Base-by-base conservation (phyloP, 2,113 vertebrate genomes). In the Eolophus roseicapilla region DNA sequence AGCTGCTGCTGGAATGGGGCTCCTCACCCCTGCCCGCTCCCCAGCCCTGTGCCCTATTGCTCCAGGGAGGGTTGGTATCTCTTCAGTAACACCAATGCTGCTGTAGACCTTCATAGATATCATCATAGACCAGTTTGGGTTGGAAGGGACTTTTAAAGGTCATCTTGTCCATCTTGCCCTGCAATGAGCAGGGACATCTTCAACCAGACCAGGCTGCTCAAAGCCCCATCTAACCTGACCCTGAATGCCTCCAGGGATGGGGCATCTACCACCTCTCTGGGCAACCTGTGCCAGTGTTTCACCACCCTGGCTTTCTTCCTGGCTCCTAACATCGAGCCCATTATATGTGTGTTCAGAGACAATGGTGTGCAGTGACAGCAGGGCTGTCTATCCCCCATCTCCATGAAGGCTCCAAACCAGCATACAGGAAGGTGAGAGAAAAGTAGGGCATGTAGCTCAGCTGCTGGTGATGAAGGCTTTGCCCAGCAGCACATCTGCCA, bases 81-180 rank as follows among this genome's bases (percentile, higher is more conserved):
- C 47, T 46, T 67, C 1, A 3, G 49, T 33, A 52, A 39, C 55
- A 41, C 11, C 20, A 62, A 15, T 0, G 2, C 3, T 2, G 4
- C 21, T 2, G 1, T 5, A 35, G 33, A 31, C 33, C 55, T 82
- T 68, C 21, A 49, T 2, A 37, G 60, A 31, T 1, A 37, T 46
- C 28, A 10, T 78, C 25, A 16, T 16, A 14, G n/a, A 46, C 46
- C 11, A 6, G 16, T 57, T 68, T 35, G 39, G 13, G 21, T 25
- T 80, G 31, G 19, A 69, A 68, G 35, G 5, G 31, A 37, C 27
- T 15, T 31, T 33, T 46, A 10, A 37, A 67, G 21, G 3, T 7
- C 31, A n/a, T 10, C 46, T 10, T 39, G 23, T 37, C 14, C 60
- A 37, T 25, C 7, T 7, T 35, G 13, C 21, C 4, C 5, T 31